A percentile compares a stretch with the other conserved stretches of the same genome.
Evolutionary conservation across 2,888 invertebrate species (phyloP).

Genomic region (Cataglyphis cursor): DNA sequence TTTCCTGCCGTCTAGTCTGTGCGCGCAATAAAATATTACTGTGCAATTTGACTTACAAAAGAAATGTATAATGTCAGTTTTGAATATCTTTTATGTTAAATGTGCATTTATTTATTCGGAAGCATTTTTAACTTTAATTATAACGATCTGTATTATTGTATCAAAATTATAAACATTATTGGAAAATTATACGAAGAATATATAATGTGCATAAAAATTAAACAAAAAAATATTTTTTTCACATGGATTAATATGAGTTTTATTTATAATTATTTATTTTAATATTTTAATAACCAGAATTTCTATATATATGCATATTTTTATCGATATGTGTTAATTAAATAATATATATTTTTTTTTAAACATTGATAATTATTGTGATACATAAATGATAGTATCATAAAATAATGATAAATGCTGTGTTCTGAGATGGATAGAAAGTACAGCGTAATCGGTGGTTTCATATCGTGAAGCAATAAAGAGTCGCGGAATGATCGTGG

Average conservation of each 20-base stretch:
- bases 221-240: not conserved
- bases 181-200: not conserved
- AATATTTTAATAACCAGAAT: not conserved
- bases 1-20: conserved; percentile 29
- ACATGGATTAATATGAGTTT: not conserved
- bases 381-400: not conserved
- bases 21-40: conserved; percentile 34
- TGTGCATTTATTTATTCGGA: not conserved
- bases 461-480: conserved; percentile 14
- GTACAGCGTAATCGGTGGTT: not conserved
- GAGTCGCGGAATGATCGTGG: conserved; percentile 33
- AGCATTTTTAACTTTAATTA: not conserved
- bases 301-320: not conserved
- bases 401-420: not conserved
- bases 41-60: conserved; percentile 13
- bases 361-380: not conserved
- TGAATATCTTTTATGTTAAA: not conserved
- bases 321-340: not conserved
- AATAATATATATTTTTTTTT: not conserved
- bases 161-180: not conserved
- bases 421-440: not conserved
- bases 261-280: not conserved
- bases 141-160: not conserved
- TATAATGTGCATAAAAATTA: not conserved
- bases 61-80: not conserved